Base-by-base conservation (phyloP, 2,113 vertebrate species). In the Falco punctatus region DNA sequence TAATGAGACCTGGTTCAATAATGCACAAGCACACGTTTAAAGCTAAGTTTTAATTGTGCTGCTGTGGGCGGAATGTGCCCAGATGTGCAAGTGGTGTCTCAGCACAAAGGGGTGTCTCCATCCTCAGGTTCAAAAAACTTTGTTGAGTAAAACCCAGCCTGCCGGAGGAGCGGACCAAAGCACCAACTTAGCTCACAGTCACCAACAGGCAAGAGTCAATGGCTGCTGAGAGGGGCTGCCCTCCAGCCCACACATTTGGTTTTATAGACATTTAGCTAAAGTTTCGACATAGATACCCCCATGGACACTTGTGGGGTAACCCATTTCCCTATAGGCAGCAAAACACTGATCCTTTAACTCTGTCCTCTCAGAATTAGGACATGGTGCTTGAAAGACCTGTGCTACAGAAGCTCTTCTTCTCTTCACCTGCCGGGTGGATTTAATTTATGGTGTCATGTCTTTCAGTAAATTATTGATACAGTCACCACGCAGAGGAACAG, bases 391-490 rank as follows among this genome's bases (percentile, higher is more conserved):
- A 79, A 94, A 93, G 77, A 58, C 62, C 9, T 4, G 64, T 6
- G 0, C 44, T 10, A 5, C 30, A 48, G 55, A 79, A 88, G 44
- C 78, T 80, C 33, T 32, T 88, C 69, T 69, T 79, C 84, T 85
- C 46, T 48, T 94, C 62, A 59, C 91, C 67, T 86, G 58, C 38
- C 79, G 58, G 15, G 82, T 73, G 11, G 42, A 61, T 84, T 88
- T 79, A 88, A 93, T 93, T 86, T 74, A 88, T 69, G 51, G 80
- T 55, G 42, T 57, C 81, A 33, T 55, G 55, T 15, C 58, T 93
- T 94, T 51, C 75, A 38, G 46, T 95, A 87, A 93, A 92, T 97
- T 90, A 96, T 92, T 95, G 92, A 86, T 94, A 85, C 9, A 14
- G 49, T 32, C 5, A 2, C 92, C 8, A 5, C n/a, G 79, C 77